Base-by-base conservation (phyloP, 2,888 invertebrate genomes). In the Candidula unifasciata region DNA sequence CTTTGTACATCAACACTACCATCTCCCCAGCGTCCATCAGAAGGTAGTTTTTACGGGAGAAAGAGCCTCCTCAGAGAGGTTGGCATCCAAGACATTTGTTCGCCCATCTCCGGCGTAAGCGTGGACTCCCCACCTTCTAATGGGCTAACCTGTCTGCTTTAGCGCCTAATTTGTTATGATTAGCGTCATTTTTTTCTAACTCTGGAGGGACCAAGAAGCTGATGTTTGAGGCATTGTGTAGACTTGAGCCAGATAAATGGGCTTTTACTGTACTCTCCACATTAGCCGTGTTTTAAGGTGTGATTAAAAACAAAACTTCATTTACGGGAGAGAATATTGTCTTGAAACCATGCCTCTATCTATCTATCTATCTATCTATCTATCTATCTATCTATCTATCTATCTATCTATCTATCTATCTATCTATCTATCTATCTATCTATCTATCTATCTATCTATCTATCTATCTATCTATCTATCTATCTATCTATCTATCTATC, bases 131-230 rank as follows among this genome's bases (percentile, higher is more conserved):
- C 44, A 44, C 44, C 44, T 44, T 44, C 44, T 44, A 44, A 44
- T 44, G 18, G 57, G 44, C 35, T n/a, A 44, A 44, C 37, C 60
- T 18, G 60, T 73, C 81, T 71, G 33, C 2, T 64, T 81, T 81
- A 21, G 27, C 73, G 57, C 54, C 73, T 74, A 81, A 73, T 81
- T 73, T 81, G 71, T 81, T 60, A 60, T 60, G 81, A 81, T 81
- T 81, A 81, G 81, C 60, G 81, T 73, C 81, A 30, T 37, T 57
- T 52, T 57, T 52, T 27, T 35, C 30, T 2, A 24, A 27, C 10
- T 21, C 69, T 30, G 44, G 21, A 30, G 78, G 78, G 66, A 64
- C 64, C 21, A 18, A 16, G 64, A 35, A 44, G 66, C 2, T 30
- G 78, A 78, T 18, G 66, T 64, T 78, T 78, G 64, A 5, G 8